These are phyloP conservation scores for Lasioglossum zephyrum DNA, from an alignment of 2,888 invertebrate species.

Conservation along the genomic window DNA sequence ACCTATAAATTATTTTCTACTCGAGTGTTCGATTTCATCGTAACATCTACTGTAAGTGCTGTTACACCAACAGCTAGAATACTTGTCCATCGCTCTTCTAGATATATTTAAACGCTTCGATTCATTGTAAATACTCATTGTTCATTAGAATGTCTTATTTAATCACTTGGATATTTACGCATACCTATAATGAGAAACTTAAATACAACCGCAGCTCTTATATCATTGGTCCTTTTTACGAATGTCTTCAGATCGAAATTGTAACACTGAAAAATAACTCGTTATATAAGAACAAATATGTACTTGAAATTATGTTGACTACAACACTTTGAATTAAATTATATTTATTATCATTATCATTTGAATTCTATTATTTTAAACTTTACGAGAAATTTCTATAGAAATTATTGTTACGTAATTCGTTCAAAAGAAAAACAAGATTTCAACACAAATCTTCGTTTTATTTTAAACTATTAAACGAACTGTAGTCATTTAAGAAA, in stretches of 20 bases:
- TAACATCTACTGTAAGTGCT: not conserved
- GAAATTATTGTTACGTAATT: not conserved
- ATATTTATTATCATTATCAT: constrained; percentile 75
- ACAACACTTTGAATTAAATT: constrained; percentile 79
- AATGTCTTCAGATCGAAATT: constrained; percentile 45
- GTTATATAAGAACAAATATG: constrained; percentile 32
- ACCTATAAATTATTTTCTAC: not conserved
- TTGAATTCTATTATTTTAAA: constrained; percentile 8
- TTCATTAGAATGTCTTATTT: not conserved
- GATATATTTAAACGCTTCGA: not conserved
- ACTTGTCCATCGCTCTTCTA: constrained; percentile 3
- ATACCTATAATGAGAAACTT: constrained; percentile 33
- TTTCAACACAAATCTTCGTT: not conserved
- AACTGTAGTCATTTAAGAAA: not conserved
- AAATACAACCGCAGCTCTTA: constrained; percentile 19
- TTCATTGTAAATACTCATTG: not conserved
- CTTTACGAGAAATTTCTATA: not conserved
- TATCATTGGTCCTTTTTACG: constrained; percentile 41
- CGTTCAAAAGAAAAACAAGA: not conserved
- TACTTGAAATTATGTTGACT: constrained; percentile 59
- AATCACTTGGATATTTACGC: constrained; percentile 32
- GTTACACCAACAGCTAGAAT: not conserved
- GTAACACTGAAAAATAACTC: constrained; percentile 34
- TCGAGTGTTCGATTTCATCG: not conserved
- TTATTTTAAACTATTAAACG: not conserved